These are phyloP conservation scores for Eidolon helvum DNA, from an alignment of 2,113 vertebrate genomes.

Conservation along the genomic window DNA sequence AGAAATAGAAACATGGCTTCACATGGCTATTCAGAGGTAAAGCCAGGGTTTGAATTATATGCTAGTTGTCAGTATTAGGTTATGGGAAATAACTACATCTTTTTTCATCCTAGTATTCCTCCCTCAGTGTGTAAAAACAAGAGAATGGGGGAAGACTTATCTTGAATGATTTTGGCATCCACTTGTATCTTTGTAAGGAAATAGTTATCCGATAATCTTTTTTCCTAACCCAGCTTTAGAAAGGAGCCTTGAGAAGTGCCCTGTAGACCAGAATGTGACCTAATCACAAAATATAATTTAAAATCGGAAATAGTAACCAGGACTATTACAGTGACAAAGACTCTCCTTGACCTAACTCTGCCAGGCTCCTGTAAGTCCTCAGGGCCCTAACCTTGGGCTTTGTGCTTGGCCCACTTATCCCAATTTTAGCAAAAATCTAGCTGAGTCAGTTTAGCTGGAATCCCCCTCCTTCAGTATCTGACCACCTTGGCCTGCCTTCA, in stretches of 20 bases:
- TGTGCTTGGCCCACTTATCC: background rate
- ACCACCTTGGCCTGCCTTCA: background rate
- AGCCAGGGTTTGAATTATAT: background rate
- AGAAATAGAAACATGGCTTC: constrained; percentile 3
- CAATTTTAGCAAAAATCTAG: background rate
- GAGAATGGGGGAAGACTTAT: background rate
- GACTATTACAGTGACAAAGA: background rate
- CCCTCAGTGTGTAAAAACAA: background rate
- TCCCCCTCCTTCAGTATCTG: background rate
- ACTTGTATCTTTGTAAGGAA: background rate
- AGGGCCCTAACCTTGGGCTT: background rate
- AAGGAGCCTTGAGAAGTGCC: background rate
- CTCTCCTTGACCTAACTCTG: background rate
- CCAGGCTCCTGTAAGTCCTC: background rate
- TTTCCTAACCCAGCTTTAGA: background rate
- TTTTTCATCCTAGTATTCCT: background rate
- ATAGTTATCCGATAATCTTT: background rate
- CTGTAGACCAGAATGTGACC: background rate
- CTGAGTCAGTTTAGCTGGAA: background rate
- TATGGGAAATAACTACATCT: background rate
- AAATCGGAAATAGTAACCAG: background rate
- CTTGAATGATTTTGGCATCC: background rate
- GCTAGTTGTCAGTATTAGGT: background rate
- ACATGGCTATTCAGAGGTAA: background rate
- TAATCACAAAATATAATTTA: constrained; percentile 1